Evolutionary conservation across 2,888 invertebrate species (phyloP).

Genomic region (Sepioteuthis lessoniana): DNA sequence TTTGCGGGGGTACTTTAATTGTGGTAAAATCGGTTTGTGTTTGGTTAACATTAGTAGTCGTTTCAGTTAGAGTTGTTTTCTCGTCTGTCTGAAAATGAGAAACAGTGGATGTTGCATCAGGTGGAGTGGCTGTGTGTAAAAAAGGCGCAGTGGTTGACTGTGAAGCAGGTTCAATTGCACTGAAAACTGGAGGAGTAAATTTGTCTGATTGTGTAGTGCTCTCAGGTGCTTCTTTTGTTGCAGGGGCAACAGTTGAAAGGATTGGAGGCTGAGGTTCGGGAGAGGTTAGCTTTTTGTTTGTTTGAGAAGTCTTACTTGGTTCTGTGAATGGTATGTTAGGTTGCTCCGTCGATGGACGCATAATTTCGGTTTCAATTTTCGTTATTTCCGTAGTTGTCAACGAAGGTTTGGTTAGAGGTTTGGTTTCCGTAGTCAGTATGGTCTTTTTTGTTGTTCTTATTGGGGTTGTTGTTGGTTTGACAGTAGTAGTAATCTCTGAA

Average conservation of each 20-base stretch:
- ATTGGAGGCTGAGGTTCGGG: neutral
- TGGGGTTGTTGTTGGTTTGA: neutral
- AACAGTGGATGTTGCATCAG: no score
- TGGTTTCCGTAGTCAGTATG: neutral
- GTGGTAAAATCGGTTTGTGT: neutral
- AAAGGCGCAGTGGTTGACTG: neutral
- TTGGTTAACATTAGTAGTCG: no score
- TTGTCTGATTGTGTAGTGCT: neutral
- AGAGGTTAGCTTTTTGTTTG: neutral
- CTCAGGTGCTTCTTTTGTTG: no score
- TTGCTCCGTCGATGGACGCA: no score
- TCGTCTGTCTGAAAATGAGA: no score
- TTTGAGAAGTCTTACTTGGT: neutral
- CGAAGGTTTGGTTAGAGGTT: neutral
- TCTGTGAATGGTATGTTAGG: neutral
- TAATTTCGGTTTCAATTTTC: neutral
- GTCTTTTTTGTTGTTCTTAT: neutral
- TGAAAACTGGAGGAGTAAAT: neutral
- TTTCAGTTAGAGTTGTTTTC: no score
- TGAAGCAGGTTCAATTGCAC: neutral
- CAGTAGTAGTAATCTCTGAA: neutral
- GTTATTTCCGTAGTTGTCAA: neutral
- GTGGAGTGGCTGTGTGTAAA: no score
- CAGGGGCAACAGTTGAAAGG: neutral
- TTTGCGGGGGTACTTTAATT: neutral